Percentiles rank a stretch among this genome's conserved stretches.
Conservation (phyloP, 2,888 invertebrate genomes). For the Heteromyza rotundicornis region DNA sequence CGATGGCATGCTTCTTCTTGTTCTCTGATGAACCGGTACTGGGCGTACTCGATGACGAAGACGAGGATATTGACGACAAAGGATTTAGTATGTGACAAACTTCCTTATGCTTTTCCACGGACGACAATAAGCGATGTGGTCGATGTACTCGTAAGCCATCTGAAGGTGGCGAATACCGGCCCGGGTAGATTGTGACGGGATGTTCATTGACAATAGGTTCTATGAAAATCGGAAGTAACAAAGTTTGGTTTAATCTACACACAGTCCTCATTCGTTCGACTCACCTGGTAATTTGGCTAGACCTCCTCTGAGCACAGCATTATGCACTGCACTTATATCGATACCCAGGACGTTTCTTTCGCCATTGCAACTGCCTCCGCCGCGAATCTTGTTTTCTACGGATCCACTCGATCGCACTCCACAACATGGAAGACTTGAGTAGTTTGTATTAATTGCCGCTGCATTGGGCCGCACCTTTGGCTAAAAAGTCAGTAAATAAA, state of each 20-base stretch:
- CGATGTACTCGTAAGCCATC: slow-evolving; percentile 42
- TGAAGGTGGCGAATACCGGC: slow-evolving; percentile 55
- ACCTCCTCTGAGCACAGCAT: slow-evolving; percentile 61
- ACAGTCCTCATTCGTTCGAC: slow-evolving; percentile 11
- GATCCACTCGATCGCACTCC: slow-evolving; percentile 44
- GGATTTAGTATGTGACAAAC: slow-evolving; percentile 69
- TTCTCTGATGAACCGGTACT: slow-evolving; percentile 21
- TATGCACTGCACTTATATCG: slow-evolving; percentile 62
- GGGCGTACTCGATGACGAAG: slow-evolving; percentile 36
- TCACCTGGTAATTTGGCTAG: slow-evolving; percentile 60
- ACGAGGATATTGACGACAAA: slow-evolving; percentile 40
- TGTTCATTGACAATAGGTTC: slow-evolving; percentile 67
- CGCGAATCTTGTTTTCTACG: slow-evolving; percentile 32
- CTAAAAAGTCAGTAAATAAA: slow-evolving; percentile 33
- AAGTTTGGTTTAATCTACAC: neutral
- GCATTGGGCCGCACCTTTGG: slow-evolving; percentile 58
- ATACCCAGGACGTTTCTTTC: slow-evolving; percentile 61
- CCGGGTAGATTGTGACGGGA: slow-evolving; percentile 73
- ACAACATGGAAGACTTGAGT: slow-evolving; percentile 62
- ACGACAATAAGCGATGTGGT: slow-evolving; percentile 59
- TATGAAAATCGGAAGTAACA: slow-evolving; percentile 21
- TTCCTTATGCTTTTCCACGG: slow-evolving; percentile 80
- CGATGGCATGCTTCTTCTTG: slow-evolving; percentile 24
- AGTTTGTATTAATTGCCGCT: slow-evolving; percentile 53
- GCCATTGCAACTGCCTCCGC: slow-evolving; percentile 56